Base-by-base conservation (phyloP, 1,140 invertebrate genomes). In the Hyles euphorbiae region DNA sequence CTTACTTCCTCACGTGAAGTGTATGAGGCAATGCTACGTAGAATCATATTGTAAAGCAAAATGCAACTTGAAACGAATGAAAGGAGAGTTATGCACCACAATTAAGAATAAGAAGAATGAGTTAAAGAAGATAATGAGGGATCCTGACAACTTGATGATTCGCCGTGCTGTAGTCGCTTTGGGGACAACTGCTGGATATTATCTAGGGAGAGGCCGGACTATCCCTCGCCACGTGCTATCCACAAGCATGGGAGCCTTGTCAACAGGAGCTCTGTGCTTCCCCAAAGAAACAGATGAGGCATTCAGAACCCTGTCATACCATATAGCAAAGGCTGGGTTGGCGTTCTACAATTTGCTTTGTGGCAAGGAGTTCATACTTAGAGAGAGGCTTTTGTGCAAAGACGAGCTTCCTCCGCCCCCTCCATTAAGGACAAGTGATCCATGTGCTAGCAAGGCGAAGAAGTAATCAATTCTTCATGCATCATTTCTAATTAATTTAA, bases 231-330 rank as follows among this genome's bases (percentile, higher is more conserved):
- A 69, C 6, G 0, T 83, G 0, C 71, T 87, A 43, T 72, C 56
- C 10, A 75, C 79, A 0, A 60, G 59, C 1, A 47, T 74, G 5
- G 78, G 82, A 0, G 56, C 72, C 0, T 54, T 81, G 0, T 54
- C 74, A 0, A 56, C 70, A 11, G 83, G 83, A 4, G 68, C 82
- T 0, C 10, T 86, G 2, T 79, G 76, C 45, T 87, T 82, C 34
- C 84, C 84, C 0, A 75, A 74, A 9, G 78, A 83, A 60, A 84
- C 81, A 0, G 84, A 87, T 56, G 70, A 76, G 3, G 53, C 52
- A 0, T 77, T 85, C 11, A 70, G 78, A 52, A 51, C 52, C 3
- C 48, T 73, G 0, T 34, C 68, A 0, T 79, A 75, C 40, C 48
- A 70, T 2, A 22, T 61, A 40, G 76, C 65, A 0, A 81, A 81